phyloP scores from a whole-genome alignment of 2,797 vertebrate genomes.

The Strix occidentalis region DNA sequence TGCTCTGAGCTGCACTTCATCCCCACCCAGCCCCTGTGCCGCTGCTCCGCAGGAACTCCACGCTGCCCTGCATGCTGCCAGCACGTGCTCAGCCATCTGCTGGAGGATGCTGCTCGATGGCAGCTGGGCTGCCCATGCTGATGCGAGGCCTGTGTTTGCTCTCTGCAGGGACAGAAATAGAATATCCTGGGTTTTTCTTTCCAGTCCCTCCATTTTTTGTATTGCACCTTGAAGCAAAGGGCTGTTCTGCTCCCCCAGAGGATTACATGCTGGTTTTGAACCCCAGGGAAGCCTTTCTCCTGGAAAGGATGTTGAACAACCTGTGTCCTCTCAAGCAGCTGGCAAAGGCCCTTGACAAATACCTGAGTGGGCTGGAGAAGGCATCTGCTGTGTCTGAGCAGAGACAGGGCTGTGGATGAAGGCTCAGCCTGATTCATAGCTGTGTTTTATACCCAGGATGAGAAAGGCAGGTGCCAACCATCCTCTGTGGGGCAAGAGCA shows the following conservation, averaged over 20 bases:
- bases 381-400: neutral
- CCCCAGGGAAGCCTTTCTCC: neutral
- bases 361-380: neutral
- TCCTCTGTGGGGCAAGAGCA: neutral
- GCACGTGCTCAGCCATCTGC: neutral
- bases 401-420: neutral
- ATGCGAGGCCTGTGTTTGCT: neutral
- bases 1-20: neutral
- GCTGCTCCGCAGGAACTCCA: rapidly evolving
- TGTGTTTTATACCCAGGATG: neutral
- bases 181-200: neutral
- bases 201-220: neutral
- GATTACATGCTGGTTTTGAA: neutral
- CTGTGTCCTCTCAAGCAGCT: neutral
- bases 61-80: neutral
- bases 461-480: neutral
- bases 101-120: too few relatives aligned
- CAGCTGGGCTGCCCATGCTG: neutral
- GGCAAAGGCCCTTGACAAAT: neutral
- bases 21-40: neutral
- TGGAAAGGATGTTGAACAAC: neutral
- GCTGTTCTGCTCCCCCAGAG: neutral
- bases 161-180: neutral
- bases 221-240: neutral
- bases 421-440: neutral